phyloP scores from a whole-genome alignment of 2,113 vertebrate genomes.

The Esox niger region DNA sequence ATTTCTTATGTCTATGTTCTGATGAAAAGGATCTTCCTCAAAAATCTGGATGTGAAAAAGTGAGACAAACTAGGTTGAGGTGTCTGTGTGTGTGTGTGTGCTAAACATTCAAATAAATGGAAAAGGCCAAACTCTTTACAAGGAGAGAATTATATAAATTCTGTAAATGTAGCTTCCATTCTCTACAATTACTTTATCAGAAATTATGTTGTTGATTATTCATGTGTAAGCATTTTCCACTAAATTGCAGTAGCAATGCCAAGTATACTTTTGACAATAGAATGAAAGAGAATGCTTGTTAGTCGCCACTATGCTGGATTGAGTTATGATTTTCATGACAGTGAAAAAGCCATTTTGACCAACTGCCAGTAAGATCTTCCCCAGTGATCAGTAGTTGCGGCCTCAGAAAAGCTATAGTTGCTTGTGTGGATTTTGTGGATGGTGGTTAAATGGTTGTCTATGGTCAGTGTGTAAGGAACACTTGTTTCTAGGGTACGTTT shows the following conservation, averaged over 20 bases:
- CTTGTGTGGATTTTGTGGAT: too few relatives aligned
- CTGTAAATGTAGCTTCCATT: background rate
- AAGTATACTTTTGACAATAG: background rate
- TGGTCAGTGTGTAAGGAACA: too few relatives aligned
- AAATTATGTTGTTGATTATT: background rate
- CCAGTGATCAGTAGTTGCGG: too few relatives aligned
- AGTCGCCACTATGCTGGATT: background rate
- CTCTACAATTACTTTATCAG: background rate
- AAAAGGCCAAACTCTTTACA: background rate
- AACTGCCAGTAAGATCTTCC: too few relatives aligned
- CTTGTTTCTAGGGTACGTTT: too few relatives aligned
- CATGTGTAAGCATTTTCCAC: background rate
- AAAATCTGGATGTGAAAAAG: background rate
- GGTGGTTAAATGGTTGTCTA: too few relatives aligned
- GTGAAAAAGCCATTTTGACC: background rate
- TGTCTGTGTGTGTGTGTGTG: background rate
- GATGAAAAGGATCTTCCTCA: background rate
- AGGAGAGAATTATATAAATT: background rate
- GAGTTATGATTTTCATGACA: background rate
- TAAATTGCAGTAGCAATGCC: background rate
- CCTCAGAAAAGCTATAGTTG: too few relatives aligned
- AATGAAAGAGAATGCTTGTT: background rate
- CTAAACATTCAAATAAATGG: background rate
- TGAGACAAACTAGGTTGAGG: conserved; percentile 62
- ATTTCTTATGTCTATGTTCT: background rate